Percentiles rank a stretch among this genome's conserved stretches.
These are phyloP conservation scores for Bombus superbus DNA, from an alignment of 1,140 invertebrate genomes.

Conservation along the genomic window DNA sequence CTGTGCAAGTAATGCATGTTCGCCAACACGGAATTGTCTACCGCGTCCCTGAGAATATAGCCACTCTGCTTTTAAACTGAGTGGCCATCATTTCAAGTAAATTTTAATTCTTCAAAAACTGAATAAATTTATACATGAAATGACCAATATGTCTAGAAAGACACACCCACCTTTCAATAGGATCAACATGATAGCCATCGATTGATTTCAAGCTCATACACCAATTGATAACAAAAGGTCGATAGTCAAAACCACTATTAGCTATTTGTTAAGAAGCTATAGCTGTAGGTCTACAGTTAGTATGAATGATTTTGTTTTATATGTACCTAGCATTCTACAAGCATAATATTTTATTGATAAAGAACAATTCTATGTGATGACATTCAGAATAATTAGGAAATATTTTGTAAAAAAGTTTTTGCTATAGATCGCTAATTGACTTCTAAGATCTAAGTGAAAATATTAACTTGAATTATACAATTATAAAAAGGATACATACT, in stretches of 20 bases:
- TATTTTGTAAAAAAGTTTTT: conserved; percentile 13
- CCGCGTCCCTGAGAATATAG: conserved; percentile 96
- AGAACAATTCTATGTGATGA: conserved; percentile 18
- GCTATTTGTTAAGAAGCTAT: conserved; percentile 80
- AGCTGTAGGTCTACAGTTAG: conserved; percentile 42
- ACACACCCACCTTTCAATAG: conserved; percentile 91
- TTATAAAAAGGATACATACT: conserved; percentile 87
- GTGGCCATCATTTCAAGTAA: conserved; percentile 62
- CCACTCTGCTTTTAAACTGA: conserved; percentile 96
- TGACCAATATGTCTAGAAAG: conserved; percentile 27
- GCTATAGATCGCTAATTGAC: background rate
- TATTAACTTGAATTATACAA: background rate
- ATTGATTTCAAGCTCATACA: conserved; percentile 93
- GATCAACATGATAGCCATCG: conserved; percentile 94
- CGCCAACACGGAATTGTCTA: conserved; percentile 92
- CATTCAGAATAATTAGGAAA: conserved; percentile 20
- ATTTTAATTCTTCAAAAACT: conserved; percentile 40
- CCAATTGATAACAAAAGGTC: conserved; percentile 97
- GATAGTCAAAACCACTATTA: conserved; percentile 93
- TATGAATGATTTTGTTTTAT: conserved; percentile 25
- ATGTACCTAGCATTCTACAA: conserved; percentile 35
- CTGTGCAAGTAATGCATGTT: conserved; percentile 91
- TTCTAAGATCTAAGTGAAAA: conserved; percentile 36
- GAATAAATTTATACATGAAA: conserved; percentile 7
- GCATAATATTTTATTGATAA: conserved; percentile 32